Evolutionary conservation across 2,888 invertebrate genomes (phyloP).

Genomic region (Ptycholaimellus sp.): DNA sequence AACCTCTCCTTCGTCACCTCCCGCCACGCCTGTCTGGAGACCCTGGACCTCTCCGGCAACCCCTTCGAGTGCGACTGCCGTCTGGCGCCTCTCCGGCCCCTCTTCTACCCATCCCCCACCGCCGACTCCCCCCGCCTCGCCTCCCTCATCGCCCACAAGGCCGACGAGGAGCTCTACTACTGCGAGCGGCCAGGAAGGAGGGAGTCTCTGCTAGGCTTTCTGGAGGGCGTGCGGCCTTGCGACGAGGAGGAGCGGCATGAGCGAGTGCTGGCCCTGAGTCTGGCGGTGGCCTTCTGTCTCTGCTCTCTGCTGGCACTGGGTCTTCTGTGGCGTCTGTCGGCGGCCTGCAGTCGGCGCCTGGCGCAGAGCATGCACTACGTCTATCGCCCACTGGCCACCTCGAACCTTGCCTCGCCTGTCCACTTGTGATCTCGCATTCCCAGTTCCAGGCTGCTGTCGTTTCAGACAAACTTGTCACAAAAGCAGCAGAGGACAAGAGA

Average conservation of each 20-base stretch:
- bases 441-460: too few species aligned
- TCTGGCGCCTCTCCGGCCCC: constrained; percentile 10
- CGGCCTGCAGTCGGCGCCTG: too few species aligned
- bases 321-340: too few species aligned
- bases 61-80: constrained; percentile 18
- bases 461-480: neutral
- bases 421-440: too few species aligned
- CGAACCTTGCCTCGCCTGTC: too few species aligned
- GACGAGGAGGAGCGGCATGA: neutral
- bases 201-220: neutral
- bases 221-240: neutral
- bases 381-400: too few species aligned
- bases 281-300: too few species aligned
- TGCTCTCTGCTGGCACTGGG: too few species aligned
- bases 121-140: too few species aligned
- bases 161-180: neutral
- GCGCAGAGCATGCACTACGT: too few species aligned
- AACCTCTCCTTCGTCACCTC: neutral
- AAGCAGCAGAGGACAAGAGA: neutral
- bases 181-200: neutral
- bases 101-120: neutral
- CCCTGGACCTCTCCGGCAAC: constrained; percentile 15
- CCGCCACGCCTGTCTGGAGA: constrained; percentile 9
- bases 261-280: too few species aligned
- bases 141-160: neutral